Percentiles rank a stretch among this genome's conserved stretches.
Conservation (phyloP, 1,140 invertebrate genomes). For the Argopecten irradians region DNA sequence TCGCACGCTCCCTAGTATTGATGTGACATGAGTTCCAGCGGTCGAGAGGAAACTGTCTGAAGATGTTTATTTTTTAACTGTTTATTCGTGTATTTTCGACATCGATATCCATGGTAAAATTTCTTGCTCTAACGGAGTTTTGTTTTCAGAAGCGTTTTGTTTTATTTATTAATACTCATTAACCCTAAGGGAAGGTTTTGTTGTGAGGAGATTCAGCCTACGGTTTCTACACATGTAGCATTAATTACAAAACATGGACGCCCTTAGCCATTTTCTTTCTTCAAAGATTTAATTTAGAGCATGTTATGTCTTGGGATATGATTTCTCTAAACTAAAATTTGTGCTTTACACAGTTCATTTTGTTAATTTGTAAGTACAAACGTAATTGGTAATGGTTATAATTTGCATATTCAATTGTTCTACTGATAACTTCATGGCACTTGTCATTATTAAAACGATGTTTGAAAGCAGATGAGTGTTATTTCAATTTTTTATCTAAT, state of each 20-base stretch:
- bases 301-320: too few relatives aligned
- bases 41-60: not conserved
- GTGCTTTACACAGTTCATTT: too few relatives aligned
- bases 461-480: too few relatives aligned
- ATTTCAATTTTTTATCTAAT: too few relatives aligned
- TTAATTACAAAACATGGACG: not conserved
- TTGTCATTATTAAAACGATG: too few relatives aligned
- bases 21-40: not conserved
- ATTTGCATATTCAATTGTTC: too few relatives aligned
- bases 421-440: too few relatives aligned
- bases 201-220: not conserved
- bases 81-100: constrained; percentile 17
- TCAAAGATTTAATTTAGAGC: too few relatives aligned
- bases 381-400: too few relatives aligned
- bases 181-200: not conserved
- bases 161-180: constrained; percentile 24
- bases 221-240: not conserved
- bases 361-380: too few relatives aligned
- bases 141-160: not conserved
- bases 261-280: too few relatives aligned
- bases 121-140: not conserved
- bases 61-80: constrained; percentile 18
- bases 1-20: not conserved
- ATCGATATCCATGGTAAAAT: constrained; percentile 18
- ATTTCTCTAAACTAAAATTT: too few relatives aligned